Base-by-base conservation (phyloP, 2,888 invertebrate genomes). In the Mellilla xanthometata region DNA sequence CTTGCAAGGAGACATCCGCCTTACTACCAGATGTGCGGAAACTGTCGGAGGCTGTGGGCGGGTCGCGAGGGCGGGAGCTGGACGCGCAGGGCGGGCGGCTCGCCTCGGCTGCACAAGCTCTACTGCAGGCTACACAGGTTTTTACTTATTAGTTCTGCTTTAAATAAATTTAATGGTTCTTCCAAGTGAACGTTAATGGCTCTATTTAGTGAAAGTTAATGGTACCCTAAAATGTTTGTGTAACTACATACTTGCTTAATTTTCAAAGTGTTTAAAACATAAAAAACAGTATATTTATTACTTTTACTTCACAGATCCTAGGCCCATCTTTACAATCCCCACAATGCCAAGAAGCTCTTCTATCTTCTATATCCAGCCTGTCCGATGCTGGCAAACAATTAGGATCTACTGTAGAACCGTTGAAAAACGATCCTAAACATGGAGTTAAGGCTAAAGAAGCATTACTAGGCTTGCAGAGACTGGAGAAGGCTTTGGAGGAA, bases 121-220 rank as follows among this genome's bases (percentile, higher is more conserved):
- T 81, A 13, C 54, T 72, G 1, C 63, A 65, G 26, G 52, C 68
- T 7, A 70, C 71, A 2, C 71, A 75, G 72, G 79, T 77, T 49
- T n/a, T n/a, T n/a, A n/a, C n/a, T n/a, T n/a, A n/a, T n/a, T n/a
- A n/a, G n/a, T n/a, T n/a, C n/a, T n/a, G n/a, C n/a, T n/a, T n/a
- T n/a, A n/a, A n/a, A n/a, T n/a, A n/a, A n/a, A n/a, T n/a, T n/a
- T n/a, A n/a, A n/a, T n/a, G n/a, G n/a, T n/a, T n/a, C n/a, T n/a
- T n/a, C n/a, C n/a, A n/a, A n/a, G n/a, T n/a, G n/a, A n/a, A n/a
- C n/a, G n/a, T n/a, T n/a, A n/a, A n/a, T n/a, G n/a, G n/a, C n/a
- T n/a, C n/a, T n/a, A n/a, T n/a, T n/a, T n/a, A n/a, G n/a, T n/a
- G n/a, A n/a, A n/a, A n/a, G n/a, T n/a, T n/a, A n/a, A n/a, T n/a